These are phyloP conservation scores for Esox lucius DNA, from an alignment of 2,797 vertebrate genomes.

Conservation along the genomic window DNA sequence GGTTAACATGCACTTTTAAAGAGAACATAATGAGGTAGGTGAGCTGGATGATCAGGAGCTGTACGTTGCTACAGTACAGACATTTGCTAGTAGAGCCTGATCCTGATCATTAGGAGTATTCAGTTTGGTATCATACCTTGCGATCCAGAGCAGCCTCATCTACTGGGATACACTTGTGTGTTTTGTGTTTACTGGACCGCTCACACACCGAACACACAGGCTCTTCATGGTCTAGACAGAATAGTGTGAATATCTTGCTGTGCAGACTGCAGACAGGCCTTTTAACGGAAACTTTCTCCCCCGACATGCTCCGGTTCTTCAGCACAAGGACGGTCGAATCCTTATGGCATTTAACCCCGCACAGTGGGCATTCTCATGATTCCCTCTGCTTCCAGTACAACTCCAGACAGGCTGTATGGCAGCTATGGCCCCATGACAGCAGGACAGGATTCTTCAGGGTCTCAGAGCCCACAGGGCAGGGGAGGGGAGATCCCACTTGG, in stretches of 20 bases:
- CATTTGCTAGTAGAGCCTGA: neutral
- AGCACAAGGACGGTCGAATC: neutral
- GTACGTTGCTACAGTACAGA: neutral
- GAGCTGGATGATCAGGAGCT: neutral
- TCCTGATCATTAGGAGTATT: neutral
- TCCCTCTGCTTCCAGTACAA: neutral
- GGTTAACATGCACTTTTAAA: neutral
- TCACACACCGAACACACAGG: neutral
- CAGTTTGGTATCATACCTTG: neutral
- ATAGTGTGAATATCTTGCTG: neutral
- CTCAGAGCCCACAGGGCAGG: neutral
- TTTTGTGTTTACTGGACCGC: neutral
- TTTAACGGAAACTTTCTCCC: neutral
- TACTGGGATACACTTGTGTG: neutral
- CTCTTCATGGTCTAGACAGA: neutral
- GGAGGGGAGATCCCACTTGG: neutral
- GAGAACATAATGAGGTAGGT: neutral
- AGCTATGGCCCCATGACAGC: neutral
- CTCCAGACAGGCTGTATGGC: neutral
- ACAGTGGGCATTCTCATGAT: neutral
- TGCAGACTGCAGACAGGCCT: neutral
- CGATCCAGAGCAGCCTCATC: slow-evolving; percentile 1
- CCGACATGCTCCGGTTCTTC: neutral
- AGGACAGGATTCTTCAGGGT: neutral
- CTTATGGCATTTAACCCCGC: neutral